These are phyloP conservation scores for Julus scanicus DNA, from an alignment of 2,888 invertebrate genomes.

Conservation along the genomic window DNA sequence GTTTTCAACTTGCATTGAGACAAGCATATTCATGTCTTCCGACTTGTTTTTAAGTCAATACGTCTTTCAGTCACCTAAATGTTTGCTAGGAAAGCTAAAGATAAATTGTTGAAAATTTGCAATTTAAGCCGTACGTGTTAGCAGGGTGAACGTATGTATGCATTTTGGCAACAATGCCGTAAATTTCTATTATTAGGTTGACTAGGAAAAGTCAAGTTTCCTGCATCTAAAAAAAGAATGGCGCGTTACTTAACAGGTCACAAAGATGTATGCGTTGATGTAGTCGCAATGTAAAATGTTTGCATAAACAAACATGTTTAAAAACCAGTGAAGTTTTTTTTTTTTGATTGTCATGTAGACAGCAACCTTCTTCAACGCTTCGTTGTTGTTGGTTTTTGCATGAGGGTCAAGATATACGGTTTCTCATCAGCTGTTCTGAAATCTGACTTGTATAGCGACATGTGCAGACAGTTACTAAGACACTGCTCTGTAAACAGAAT, in stretches of 20 bases:
- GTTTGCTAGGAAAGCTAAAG: background rate
- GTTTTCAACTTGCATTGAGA: no score
- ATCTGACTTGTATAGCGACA: no score
- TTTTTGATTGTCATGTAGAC: conserved; percentile 6
- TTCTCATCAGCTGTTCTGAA: no score
- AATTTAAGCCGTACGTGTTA: background rate
- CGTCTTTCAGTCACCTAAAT: no score
- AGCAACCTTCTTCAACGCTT: no score
- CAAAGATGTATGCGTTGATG: background rate
- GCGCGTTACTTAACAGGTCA: background rate
- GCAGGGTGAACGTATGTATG: background rate
- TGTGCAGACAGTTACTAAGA: no score
- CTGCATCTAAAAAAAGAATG: background rate
- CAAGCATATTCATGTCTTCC: no score
- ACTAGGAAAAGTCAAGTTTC: conserved; percentile 20
- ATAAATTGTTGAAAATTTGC: background rate
- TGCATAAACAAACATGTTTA: background rate
- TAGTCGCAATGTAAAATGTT: background rate
- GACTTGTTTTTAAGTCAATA: no score
- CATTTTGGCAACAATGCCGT: background rate
- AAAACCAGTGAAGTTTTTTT: background rate
- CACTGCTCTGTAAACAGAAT: no score
- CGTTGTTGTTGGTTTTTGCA: no score
- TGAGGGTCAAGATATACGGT: no score
- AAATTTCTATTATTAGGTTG: background rate